A percentile compares a stretch with the other conserved stretches of the same genome.
Evolutionary conservation across 2,888 invertebrate genomes (phyloP).

Genomic region (Pristionchus fissidentatus): DNA sequence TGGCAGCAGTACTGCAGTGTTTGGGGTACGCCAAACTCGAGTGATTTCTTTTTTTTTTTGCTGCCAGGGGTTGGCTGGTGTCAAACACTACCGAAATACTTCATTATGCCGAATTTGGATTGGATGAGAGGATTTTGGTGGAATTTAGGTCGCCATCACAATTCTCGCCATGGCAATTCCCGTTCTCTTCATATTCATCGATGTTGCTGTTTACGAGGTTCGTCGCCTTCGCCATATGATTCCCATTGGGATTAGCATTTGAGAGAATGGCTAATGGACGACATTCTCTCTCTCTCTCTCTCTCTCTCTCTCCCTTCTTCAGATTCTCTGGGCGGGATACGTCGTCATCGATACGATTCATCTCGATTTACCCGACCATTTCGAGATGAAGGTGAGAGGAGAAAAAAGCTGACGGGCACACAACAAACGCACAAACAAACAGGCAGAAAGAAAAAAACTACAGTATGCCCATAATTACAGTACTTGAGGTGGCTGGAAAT

Average conservation of each 20-base stretch:
- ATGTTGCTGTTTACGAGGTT: slow-evolving; percentile 36
- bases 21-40: too few species aligned
- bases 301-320: not conserved
- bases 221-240: not conserved
- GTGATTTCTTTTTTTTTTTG: too few species aligned
- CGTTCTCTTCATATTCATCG: slow-evolving; percentile 18
- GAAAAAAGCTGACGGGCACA: not conserved
- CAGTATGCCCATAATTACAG: not conserved
- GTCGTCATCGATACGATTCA: slow-evolving; percentile 18
- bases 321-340: slow-evolving; percentile 25
- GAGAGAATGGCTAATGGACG: not conserved
- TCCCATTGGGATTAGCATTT: not conserved
- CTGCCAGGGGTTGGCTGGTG: too few species aligned
- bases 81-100: too few species aligned
- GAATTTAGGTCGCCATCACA: not conserved
- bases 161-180: slow-evolving; percentile 15
- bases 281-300: not conserved
- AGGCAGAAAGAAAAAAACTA: not conserved
- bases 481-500: slow-evolving; percentile 31
- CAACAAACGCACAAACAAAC: not conserved
- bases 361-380: slow-evolving; percentile 43
- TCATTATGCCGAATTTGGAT: too few species aligned
- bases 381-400: slow-evolving; percentile 45
- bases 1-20: too few species aligned
- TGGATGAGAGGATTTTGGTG: too few species aligned